Base-by-base conservation (phyloP, 2,888 invertebrate species). In the Drosophila parthenogenetica region DNA sequence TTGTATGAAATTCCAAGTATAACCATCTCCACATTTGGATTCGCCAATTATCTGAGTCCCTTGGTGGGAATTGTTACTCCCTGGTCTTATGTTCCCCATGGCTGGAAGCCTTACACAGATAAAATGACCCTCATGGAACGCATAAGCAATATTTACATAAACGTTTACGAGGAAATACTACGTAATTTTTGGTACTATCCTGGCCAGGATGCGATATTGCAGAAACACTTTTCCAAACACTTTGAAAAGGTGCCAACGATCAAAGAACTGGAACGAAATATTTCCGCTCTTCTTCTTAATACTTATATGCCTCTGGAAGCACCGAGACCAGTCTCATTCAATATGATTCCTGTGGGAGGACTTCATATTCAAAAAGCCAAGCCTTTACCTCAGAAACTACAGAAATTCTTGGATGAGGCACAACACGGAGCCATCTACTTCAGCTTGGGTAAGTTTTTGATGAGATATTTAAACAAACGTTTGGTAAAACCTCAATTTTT, bases 271-370 rank as follows among this genome's bases (percentile, higher is more conserved):
- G 92, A 93, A 60, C 91, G 89, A 3, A 92, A 91, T 13, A 87
- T 93, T 0, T 93, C 93, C 0, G 74, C 93, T 3, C 82, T 93
- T 0, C 67, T 94, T 3, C 62, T 92, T 0, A 94, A 94, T 73
- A 90, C 91, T 4, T 93, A 93, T 78, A 89, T 92, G 70, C 91
- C 92, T 0, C 62, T 93, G 5, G 89, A 91, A 10, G 89, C 91
- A 0, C 84, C 92, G 0, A 89, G 92, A 46, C 93, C 93, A 0
- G 61, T 87, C 0, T 87, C 92, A 0, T 91, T 92, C 2, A 92
- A 92, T 1, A 87, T 93, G 54, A 87, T 94, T 7, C 92, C 93
- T 53, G 92, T 94, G 1, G 94, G 93, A 1, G 94, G 94, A 13
- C 77, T 94, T 8, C 94, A 94, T 61, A 91, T 94, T 25, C 82